These are phyloP conservation scores for Asbolus verrucosus DNA, from an alignment of 1,140 invertebrate species.

Conservation along the genomic window DNA sequence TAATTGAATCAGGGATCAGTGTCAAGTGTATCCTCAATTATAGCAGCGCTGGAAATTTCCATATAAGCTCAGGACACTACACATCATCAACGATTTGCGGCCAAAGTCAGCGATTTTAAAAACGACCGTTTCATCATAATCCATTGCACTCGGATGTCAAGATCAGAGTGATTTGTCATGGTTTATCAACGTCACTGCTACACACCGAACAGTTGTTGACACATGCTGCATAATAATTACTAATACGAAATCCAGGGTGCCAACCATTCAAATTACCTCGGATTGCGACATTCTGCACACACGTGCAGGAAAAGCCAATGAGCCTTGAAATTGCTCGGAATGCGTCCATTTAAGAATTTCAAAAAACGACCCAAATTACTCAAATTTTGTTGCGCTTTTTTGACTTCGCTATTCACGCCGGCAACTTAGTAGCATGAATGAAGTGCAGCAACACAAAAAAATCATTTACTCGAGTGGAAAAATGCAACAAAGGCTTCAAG, in stretches of 20 bases:
- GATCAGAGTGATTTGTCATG: slow-evolving; percentile 44
- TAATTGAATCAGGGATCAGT: neutral
- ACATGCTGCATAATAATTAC: slow-evolving; percentile 28
- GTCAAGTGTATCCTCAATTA: neutral
- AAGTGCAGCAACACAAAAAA: slow-evolving; percentile 31
- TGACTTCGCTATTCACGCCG: neutral
- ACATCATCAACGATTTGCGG: too few species aligned
- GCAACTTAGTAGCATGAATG: slow-evolving; percentile 27
- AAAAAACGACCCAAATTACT: slow-evolving; percentile 34
- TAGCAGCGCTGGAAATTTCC: neutral
- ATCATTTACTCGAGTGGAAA: slow-evolving; percentile 44
- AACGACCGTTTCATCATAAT: slow-evolving; percentile 43
- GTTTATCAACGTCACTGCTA: slow-evolving; percentile 36
- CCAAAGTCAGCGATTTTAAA: slow-evolving; percentile 21
- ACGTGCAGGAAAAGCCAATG: slow-evolving; percentile 19
- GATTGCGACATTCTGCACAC: slow-evolving; percentile 8
- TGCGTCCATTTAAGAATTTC: slow-evolving; percentile 18
- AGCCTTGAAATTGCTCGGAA: slow-evolving; percentile 26
- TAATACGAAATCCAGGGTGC: slow-evolving; percentile 17
- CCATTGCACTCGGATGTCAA: slow-evolving; percentile 32
- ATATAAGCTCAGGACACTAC: too few species aligned
- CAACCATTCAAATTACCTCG: neutral
- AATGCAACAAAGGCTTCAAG: slow-evolving; percentile 30
- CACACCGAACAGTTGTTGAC: slow-evolving; percentile 28
- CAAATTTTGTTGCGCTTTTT: slow-evolving; percentile 38